Conservation (phyloP, 2,888 invertebrate genomes). For the Dicranocentrus wangi region DNA sequence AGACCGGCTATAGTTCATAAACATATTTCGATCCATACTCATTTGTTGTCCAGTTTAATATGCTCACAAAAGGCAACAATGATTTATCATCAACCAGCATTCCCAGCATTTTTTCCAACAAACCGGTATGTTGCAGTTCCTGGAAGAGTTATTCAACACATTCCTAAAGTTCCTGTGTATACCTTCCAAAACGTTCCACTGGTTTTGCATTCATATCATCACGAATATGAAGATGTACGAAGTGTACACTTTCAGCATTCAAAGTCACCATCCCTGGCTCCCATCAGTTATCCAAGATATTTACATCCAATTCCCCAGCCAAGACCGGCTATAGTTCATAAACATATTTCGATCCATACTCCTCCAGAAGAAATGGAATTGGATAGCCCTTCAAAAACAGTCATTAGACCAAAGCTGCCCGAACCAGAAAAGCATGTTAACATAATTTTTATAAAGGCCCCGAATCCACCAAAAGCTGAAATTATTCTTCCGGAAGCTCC, state of each 20-base stretch:
- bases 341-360: conserved; percentile 48
- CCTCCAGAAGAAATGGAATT: conserved; percentile 50
- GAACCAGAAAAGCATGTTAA: conserved; percentile 50
- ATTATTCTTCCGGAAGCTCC: conserved; percentile 41
- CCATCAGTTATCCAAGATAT: no score
- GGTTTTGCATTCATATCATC: neutral
- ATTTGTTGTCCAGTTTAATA: neutral
- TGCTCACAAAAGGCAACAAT: neutral
- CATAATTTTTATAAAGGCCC: conserved; percentile 54
- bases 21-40: conserved; percentile 41
- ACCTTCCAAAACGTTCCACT: neutral
- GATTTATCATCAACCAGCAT: conserved; percentile 1
- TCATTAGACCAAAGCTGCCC: conserved; percentile 37
- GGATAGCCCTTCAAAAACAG: conserved; percentile 20
- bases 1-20: conserved; percentile 16
- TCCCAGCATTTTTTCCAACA: neutral
- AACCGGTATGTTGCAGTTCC: conserved; percentile 21
- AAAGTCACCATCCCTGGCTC: no score
- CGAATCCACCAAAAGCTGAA: conserved; percentile 30
- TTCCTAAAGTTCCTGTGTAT: neutral
- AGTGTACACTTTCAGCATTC: no score
- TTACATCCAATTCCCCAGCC: no score
- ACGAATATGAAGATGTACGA: neutral
- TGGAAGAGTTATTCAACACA: conserved; percentile 14
- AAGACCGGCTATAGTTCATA: conserved; percentile 25